Percentiles rank a stretch among this genome's conserved stretches.
Conservation (phyloP, 1,140 invertebrate genomes). For the Magallana ariakensis region DNA sequence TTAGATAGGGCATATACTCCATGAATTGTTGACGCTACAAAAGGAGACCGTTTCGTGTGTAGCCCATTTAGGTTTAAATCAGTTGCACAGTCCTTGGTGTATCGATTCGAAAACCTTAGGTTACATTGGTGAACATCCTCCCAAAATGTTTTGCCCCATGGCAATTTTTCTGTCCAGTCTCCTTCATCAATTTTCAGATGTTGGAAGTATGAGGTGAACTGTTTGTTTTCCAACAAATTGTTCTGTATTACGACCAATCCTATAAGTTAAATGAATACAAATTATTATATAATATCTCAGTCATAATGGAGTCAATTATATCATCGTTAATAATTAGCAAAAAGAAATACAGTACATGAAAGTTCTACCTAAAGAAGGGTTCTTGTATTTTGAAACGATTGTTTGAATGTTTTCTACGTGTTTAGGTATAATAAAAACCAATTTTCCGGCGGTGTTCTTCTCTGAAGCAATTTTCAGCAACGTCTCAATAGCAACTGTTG, state of each 20-base stretch:
- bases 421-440: slow-evolving; percentile 39
- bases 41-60: not conserved
- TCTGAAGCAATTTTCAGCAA: slow-evolving; percentile 13
- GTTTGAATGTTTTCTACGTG: slow-evolving; percentile 18
- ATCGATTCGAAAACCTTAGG: slow-evolving; percentile 27
- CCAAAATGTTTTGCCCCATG: slow-evolving; percentile 43
- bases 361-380: slow-evolving; percentile 5
- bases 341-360: not conserved
- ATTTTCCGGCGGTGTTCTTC: slow-evolving; percentile 1
- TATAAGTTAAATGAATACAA: not conserved
- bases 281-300: not conserved
- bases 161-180: not conserved
- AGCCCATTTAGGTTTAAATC: not conserved
- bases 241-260: slow-evolving; percentile 23
- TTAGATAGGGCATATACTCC: not conserved
- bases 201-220: slow-evolving; percentile 37
- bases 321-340: not conserved
- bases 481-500: not conserved
- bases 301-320: not conserved
- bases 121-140: slow-evolving; percentile 33
- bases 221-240: slow-evolving; percentile 26
- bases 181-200: slow-evolving; percentile 22
- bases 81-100: slow-evolving; percentile 21
- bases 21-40: slow-evolving; percentile 19
- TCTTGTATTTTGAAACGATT: slow-evolving; percentile 3